Base-by-base conservation (phyloP, 1,140 invertebrate species). In the Tetramorium alpestre region DNA sequence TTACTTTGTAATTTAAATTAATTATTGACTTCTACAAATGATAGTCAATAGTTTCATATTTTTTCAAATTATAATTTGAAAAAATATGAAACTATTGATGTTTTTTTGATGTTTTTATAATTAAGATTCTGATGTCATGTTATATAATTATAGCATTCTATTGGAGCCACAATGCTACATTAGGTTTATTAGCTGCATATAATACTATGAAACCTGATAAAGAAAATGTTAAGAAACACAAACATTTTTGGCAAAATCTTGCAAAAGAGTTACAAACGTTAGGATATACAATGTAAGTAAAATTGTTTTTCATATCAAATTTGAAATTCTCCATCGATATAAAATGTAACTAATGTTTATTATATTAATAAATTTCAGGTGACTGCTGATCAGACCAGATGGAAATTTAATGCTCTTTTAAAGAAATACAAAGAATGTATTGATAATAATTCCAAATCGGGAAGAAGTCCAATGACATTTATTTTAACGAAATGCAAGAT, bases 401-500 rank as follows among this genome's bases (percentile, higher is more conserved):
- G 25, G 47, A 72, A 18, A 33, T n/a, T 72, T 7, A 72, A 72
- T 51, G 49, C 18, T 11, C 25, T 72, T 1, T 33, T 33, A 28
- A 72, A 72, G 16, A 72, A 72, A n/a, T 51, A 72, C n/a, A 72
- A 72, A 72, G 69, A 72, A 33, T 51, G 47, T 33, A 38, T 72
- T 3, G 69, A 72, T n/a, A 72, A 72, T 51, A 72, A 72, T 22
- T 33, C 49, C 18, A 72, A 51, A 72, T 72, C 69, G 18, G 47
- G 25, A 51, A 72, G 47, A 72, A 33, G 25, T 51, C 6, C 25
- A 51, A 72, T 72, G 47, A 28, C 44, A 18, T 72, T 51, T 72
- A 33, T 25, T 72, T 72, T 16, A 2, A 72, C 33, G 13, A 72
- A 72, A 51, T 72, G 69, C 16, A 54, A 28, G 44, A 70, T 18